These are phyloP conservation scores for Camponotus floridanus DNA, from an alignment of 1,140 invertebrate species.

Conservation along the genomic window DNA sequence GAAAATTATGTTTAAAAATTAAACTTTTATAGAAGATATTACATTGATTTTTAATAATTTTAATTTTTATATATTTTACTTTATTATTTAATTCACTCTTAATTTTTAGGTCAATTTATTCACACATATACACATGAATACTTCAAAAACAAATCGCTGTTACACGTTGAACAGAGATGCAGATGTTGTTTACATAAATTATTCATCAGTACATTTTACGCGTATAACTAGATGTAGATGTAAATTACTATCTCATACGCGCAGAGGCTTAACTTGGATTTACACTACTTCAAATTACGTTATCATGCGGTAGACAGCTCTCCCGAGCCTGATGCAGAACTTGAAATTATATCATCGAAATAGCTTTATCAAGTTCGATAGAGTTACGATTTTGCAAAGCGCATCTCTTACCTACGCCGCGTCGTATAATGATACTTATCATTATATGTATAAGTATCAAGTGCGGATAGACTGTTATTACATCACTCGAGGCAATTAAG, in stretches of 20 bases:
- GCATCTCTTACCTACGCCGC: constrained; percentile 17
- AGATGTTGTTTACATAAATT: constrained; percentile 11
- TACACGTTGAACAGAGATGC: not conserved
- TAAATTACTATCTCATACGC: constrained; percentile 32
- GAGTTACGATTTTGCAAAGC: constrained; percentile 37
- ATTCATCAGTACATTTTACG: constrained; percentile 15
- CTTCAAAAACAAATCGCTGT: not conserved
- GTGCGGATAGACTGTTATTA: constrained; percentile 14
- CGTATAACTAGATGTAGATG: constrained; percentile 18
- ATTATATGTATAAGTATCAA: constrained; percentile 39
- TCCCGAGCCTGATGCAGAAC: constrained; percentile 34
- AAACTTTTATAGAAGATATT: not conserved
- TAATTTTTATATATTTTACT: not conserved
- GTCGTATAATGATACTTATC: constrained; percentile 39
- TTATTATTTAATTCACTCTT: not conserved
- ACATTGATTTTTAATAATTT: not conserved
- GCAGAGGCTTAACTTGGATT: constrained; percentile 12
- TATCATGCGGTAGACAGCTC: constrained; percentile 43
- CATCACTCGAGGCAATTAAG: constrained; percentile 27
- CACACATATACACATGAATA: not conserved
- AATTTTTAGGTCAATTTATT: not conserved
- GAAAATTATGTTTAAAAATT: not conserved
- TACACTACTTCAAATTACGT: constrained; percentile 35
- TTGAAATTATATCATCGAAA: constrained; percentile 32
- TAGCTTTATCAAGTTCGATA: constrained; percentile 50